A percentile compares a stretch with the other conserved stretches of the same genome.
Conservation (phyloP, 1,140 invertebrate species). For the Bombus pascuorum region DNA sequence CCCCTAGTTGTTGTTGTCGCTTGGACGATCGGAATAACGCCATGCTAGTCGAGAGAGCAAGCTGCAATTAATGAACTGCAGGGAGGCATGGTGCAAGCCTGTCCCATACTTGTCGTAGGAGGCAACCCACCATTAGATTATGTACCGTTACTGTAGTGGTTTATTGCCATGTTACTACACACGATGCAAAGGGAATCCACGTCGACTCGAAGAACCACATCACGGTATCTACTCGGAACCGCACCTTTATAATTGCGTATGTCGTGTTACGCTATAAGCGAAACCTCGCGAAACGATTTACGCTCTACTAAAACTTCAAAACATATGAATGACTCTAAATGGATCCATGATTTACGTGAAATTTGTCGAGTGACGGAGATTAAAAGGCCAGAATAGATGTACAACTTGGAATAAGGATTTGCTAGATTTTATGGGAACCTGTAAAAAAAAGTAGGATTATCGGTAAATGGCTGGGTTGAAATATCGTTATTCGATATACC, state of each 20-base stretch:
- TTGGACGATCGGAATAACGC: background rate
- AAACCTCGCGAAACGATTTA: background rate
- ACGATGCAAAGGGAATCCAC: conserved; percentile 27
- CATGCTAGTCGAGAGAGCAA: background rate
- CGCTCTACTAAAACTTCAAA: background rate
- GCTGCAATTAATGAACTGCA: conserved; percentile 41
- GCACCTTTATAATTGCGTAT: conserved; percentile 19
- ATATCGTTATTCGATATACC: too few species aligned
- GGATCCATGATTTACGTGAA: background rate
- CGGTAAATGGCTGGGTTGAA: too few species aligned
- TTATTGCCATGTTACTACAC: conserved; percentile 56
- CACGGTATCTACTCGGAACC: background rate
- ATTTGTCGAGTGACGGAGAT: background rate
- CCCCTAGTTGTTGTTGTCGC: background rate
- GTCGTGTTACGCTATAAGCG: background rate
- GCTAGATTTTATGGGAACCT: background rate
- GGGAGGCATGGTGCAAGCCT: background rate
- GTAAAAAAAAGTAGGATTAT: background rate
- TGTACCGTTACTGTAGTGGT: conserved; percentile 47
- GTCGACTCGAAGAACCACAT: conserved; percentile 35
- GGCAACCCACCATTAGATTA: conserved; percentile 61
- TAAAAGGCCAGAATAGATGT: background rate
- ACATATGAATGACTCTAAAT: background rate
- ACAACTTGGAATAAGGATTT: background rate
- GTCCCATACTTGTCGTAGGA: conserved; percentile 38